Conservation (phyloP, 1,140 invertebrate genomes). For the Brachionus manjavacas region DNA sequence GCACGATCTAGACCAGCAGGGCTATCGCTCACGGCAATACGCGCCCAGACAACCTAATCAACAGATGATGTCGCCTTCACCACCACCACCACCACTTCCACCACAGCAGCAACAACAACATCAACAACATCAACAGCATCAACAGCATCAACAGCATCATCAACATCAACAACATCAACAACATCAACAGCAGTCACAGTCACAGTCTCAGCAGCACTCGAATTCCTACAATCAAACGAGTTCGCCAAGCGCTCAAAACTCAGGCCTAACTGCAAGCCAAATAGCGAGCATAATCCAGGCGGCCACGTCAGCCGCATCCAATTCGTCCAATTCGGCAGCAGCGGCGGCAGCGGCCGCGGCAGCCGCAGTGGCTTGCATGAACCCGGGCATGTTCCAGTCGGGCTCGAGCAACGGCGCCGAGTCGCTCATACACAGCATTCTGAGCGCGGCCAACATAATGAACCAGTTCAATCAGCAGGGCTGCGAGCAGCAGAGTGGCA, state of each 20-base stretch:
- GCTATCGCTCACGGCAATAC: background rate
- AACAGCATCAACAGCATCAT: too few relatives aligned
- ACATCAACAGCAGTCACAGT: background rate
- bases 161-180: background rate
- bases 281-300: constrained; percentile 17
- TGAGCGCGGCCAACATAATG: background rate
- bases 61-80: background rate
- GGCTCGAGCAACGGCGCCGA: background rate
- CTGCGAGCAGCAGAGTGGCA: background rate
- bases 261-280: background rate
- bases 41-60: background rate
- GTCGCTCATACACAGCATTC: background rate
- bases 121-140: background rate
- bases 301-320: background rate
- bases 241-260: background rate
- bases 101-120: background rate
- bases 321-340: background rate
- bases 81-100: background rate
- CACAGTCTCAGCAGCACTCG: too few relatives aligned
- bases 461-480: background rate
- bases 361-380: background rate
- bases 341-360: background rate
- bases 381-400: background rate
- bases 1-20: background rate
- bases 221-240: background rate